Base-by-base conservation (phyloP, 2,888 invertebrate genomes). In the Plagodis dolabraria region DNA sequence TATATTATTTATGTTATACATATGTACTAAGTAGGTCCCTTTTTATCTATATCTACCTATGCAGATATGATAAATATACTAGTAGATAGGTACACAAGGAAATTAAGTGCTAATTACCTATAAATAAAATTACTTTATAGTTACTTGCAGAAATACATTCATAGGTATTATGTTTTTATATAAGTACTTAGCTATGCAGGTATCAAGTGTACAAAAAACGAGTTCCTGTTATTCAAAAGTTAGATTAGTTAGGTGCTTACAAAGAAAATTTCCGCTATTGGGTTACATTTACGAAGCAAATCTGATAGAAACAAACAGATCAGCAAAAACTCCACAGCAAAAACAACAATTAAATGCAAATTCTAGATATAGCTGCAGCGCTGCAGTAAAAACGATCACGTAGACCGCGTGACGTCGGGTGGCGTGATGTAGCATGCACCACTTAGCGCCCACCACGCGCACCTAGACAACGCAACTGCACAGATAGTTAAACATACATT, bases 381-480 rank as follows among this genome's bases (percentile, higher is more conserved):
- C 53, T 60, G 60, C 58, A 57, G 61, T 42, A 63, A 57, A 64
- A 61, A 68, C 57, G 43, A 5, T 56, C 63, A 58, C 60, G 64
- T 58, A 65, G 62, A 65, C 69, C 59, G 62, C 56, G 44, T 65
- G 67, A 69, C 69, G 69, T 64, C 64, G 51, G 43, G 63, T 68
- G 68, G 68, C 68, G 66, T 66, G 68, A 65, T 64, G 54, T 54
- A 56, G 56, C 58, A 12, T 22, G 58, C 50, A 54, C 60, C 60
- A 63, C 57, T 57, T 58, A 52, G 12, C 52, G 45, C 6, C 40
- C 5, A 55, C 48, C 38, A 46, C 38, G 7, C 8, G 12, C 5
- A 9, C 8, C 8, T 42, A 33, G 40, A 57, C 43, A 48, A 45
- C 11, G 49, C 33, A 42, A 51, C 2, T 5, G 7, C 33, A 5